Evolutionary conservation across 1,140 invertebrate species (phyloP).

Genomic region (Philotrypesis tridentata): DNA sequence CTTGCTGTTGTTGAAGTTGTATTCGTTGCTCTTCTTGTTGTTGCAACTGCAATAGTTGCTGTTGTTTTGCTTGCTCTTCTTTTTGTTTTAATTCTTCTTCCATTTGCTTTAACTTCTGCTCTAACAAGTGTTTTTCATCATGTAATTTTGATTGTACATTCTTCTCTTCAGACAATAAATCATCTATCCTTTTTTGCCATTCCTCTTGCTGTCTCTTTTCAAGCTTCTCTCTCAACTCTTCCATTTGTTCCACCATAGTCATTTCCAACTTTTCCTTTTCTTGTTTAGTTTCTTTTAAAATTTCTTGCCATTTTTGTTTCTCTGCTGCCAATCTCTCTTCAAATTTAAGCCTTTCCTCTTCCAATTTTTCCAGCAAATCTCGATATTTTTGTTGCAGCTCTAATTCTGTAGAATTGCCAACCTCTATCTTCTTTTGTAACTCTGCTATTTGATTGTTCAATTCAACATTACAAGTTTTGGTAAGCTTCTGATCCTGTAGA

Average conservation of each 20-base stretch:
- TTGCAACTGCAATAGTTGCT: slow-evolving; percentile 56
- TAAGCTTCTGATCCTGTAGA: slow-evolving; percentile 65
- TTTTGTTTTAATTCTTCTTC: slow-evolving; percentile 71
- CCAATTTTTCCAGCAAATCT: slow-evolving; percentile 70
- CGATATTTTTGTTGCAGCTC: slow-evolving; percentile 71
- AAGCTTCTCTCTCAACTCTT: slow-evolving; percentile 68
- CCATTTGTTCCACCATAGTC: slow-evolving; percentile 70
- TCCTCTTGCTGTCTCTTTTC: slow-evolving; percentile 63
- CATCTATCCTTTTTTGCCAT: slow-evolving; percentile 66
- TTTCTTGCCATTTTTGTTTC: slow-evolving; percentile 72
- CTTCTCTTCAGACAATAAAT: slow-evolving; percentile 72
- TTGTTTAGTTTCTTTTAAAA: slow-evolving; percentile 70
- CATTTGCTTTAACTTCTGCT: slow-evolving; percentile 70
- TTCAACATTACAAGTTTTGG: slow-evolving; percentile 66
- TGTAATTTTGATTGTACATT: slow-evolving; percentile 70
- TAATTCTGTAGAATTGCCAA: slow-evolving; percentile 70
- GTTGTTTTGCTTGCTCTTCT: slow-evolving; percentile 69
- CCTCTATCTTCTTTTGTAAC: slow-evolving; percentile 72
- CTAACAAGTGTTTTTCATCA: slow-evolving; percentile 63
- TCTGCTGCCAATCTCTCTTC: slow-evolving; percentile 71
- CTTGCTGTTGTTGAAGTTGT: slow-evolving; percentile 21
- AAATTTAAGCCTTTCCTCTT: slow-evolving; percentile 72
- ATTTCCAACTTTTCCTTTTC: slow-evolving; percentile 71
- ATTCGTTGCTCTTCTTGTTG: slow-evolving; percentile 58
- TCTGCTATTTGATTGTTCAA: slow-evolving; percentile 66